Conservation (phyloP, 1,140 invertebrate genomes). For the Aphelenchoides fujianensis region DNA sequence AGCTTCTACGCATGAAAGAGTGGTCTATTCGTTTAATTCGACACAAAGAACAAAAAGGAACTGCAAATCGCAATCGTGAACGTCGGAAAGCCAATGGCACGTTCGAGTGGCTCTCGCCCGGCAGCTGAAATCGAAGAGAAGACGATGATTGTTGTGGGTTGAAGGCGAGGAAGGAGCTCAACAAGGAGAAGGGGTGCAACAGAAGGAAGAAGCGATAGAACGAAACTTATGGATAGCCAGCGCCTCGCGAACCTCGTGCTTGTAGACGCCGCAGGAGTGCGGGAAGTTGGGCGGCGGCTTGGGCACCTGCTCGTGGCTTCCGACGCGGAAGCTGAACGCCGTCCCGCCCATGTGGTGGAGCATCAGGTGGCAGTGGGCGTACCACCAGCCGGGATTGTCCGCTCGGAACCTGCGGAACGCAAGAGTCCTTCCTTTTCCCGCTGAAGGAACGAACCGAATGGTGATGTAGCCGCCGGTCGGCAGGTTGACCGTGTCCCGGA, state of each 20-base stretch:
- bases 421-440: neutral
- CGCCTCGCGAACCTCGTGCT: conserved; percentile 14
- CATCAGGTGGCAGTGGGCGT: conserved; percentile 44
- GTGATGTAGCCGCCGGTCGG: conserved; percentile 53
- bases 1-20: no score
- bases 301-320: conserved; percentile 44
- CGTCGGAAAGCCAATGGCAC: neutral
- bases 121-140: neutral
- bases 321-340: conserved; percentile 52
- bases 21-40: neutral
- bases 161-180: no score
- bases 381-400: conserved; percentile 38
- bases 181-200: neutral
- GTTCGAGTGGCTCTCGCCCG: neutral
- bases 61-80: no score
- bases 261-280: conserved; percentile 45
- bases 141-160: no score
- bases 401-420: conserved; percentile 34
- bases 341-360: conserved; percentile 55
- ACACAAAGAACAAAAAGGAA: neutral
- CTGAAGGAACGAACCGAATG: conserved; percentile 41
- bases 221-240: no score
- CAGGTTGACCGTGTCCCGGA: conserved; percentile 49
- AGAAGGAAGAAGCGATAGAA: no score
- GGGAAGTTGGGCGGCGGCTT: conserved; percentile 42